A percentile compares a stretch with the other conserved stretches of the same genome.
These are phyloP conservation scores for Pachypanchax playfairii DNA, from an alignment of 2,113 vertebrate species.

Conservation along the genomic window DNA sequence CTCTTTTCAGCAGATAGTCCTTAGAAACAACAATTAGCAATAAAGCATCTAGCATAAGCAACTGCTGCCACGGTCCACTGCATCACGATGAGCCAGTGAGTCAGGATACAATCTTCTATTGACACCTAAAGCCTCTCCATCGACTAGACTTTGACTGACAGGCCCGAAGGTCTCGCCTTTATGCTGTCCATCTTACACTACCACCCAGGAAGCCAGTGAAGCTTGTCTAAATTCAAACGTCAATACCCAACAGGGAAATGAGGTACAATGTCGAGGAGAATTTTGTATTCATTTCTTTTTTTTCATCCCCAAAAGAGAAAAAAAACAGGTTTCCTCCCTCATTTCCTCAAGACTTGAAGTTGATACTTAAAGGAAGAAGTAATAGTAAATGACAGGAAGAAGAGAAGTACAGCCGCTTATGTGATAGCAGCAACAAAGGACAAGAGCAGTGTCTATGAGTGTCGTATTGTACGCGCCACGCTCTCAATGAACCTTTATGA, in stretches of 20 bases:
- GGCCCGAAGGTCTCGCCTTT: constrained; percentile 53
- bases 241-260: constrained; percentile 41
- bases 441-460: constrained; percentile 22
- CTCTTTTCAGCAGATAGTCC: too few relatives aligned
- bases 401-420: constrained; percentile 25
- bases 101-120: constrained; percentile 67
- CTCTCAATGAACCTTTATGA: constrained; percentile 27
- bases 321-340: not conserved
- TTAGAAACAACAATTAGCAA: constrained; percentile 15
- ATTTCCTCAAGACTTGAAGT: constrained; percentile 33
- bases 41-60: constrained; percentile 29
- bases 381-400: constrained; percentile 34
- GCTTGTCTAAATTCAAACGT: constrained; percentile 63
- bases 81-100: constrained; percentile 62
- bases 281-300: too few relatives aligned
- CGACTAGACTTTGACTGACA: constrained; percentile 65
- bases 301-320: constrained; percentile 23
- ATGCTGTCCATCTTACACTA: constrained; percentile 54
- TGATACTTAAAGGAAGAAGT: constrained; percentile 30
- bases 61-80: constrained; percentile 43
- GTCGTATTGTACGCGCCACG: not conserved
- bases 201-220: constrained; percentile 58
- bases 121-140: constrained; percentile 65
- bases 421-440: constrained; percentile 30
- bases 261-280: constrained; percentile 39